phyloP scores from a whole-genome alignment of 1,140 invertebrate genomes.

The Lerema accius region DNA sequence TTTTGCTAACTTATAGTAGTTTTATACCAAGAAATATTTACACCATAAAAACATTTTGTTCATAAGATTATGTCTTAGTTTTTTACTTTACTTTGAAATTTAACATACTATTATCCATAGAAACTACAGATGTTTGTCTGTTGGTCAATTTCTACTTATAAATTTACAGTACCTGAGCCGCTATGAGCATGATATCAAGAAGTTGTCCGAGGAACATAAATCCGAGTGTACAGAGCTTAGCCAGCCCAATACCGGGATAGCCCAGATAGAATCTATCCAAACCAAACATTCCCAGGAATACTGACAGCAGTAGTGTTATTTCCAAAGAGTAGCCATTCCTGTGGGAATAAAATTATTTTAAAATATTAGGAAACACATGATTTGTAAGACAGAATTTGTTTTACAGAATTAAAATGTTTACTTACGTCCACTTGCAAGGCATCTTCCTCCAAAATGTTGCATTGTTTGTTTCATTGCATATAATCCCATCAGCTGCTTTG shows the following conservation, averaged over 20 bases:
- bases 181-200: conserved; percentile 97
- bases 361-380: background rate
- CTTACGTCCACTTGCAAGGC: conserved; percentile 97
- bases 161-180: conserved; percentile 85
- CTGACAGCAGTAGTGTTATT: conserved; percentile 94
- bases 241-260: conserved; percentile 96
- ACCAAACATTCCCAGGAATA: conserved; percentile 99
- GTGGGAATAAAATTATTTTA: conserved; percentile 74
- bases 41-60: too few species aligned
- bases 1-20: too few species aligned
- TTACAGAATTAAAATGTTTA: conserved; percentile 45
- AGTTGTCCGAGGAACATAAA: conserved; percentile 98
- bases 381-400: too few species aligned
- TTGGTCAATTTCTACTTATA: too few species aligned
- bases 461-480: conserved; percentile 91
- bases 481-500: conserved; percentile 90
- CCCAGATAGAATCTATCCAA: conserved; percentile 98
- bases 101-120: too few species aligned
- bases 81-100: too few species aligned
- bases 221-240: conserved; percentile 97
- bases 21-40: too few species aligned
- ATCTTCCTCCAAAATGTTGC: conserved; percentile 91
- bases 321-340: conserved; percentile 97
- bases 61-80: too few species aligned
- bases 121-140: too few species aligned